Percentiles rank a stretch among this genome's conserved stretches.
phyloP scores from a whole-genome alignment of 2,888 invertebrate species.

The Glaucopsyche alexis region DNA sequence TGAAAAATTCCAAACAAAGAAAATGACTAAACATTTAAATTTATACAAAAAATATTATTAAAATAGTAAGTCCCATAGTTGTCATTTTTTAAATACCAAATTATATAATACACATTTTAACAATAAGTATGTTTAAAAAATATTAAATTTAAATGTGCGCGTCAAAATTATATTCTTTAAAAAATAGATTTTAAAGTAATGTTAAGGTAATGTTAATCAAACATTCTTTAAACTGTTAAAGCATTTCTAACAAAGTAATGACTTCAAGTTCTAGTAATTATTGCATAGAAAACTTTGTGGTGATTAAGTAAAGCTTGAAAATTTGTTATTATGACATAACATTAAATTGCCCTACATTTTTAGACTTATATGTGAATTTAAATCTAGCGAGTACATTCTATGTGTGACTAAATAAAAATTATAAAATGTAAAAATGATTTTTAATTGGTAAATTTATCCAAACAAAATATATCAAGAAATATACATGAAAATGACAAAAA shows the following conservation, averaged over 20 bases:
- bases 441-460: constrained; percentile 27
- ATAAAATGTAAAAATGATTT: constrained; percentile 21
- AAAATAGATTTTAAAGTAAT: constrained; percentile 14
- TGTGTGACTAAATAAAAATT: constrained; percentile 27
- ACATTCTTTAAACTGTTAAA: neutral
- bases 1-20: constrained; percentile 28
- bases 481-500: neutral
- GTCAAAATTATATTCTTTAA: constrained; percentile 10
- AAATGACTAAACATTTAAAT: neutral
- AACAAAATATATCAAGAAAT: neutral
- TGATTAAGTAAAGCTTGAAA: constrained; percentile 6
- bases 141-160: constrained; percentile 4
- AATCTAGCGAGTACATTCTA: constrained; percentile 21
- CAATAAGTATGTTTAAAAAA: constrained; percentile 11
- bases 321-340: constrained; percentile 1
- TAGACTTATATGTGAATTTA: constrained; percentile 5
- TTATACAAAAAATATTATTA: neutral
- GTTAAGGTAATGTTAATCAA: neutral
- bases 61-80: constrained; percentile 25
- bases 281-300: constrained; percentile 7
- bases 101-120: neutral
- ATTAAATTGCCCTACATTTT: neutral
- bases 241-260: neutral
- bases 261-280: neutral
- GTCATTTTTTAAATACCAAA: neutral